These are phyloP conservation scores for Poeciliopsis prolifica DNA, from an alignment of 2,113 vertebrate genomes.

Conservation along the genomic window DNA sequence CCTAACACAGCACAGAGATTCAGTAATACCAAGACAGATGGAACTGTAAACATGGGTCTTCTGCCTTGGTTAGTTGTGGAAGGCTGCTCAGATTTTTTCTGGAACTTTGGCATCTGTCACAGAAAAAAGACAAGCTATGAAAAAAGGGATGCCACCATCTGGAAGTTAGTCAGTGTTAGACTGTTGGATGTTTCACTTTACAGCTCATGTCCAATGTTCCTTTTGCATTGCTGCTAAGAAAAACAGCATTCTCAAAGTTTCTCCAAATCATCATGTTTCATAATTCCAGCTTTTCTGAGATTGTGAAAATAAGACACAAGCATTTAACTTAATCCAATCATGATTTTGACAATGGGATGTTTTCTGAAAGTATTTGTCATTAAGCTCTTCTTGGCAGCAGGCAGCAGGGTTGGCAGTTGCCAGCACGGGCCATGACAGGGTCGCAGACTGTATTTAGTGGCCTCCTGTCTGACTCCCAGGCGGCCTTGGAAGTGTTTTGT, in stretches of 20 bases:
- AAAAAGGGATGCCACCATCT: slow-evolving; percentile 73
- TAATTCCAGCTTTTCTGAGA: slow-evolving; percentile 44
- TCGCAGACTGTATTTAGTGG: slow-evolving; percentile 71
- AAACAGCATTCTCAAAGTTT: slow-evolving; percentile 60
- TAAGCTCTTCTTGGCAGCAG: slow-evolving; percentile 63
- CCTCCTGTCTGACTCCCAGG: slow-evolving; percentile 65
- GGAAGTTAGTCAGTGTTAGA: slow-evolving; percentile 69
- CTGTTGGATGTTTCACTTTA: slow-evolving; percentile 50
- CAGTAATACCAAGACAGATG: slow-evolving; percentile 1
- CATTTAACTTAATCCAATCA: slow-evolving; percentile 33
- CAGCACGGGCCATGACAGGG: slow-evolving; percentile 60
- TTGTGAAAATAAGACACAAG: slow-evolving; percentile 3
- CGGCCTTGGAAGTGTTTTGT: slow-evolving; percentile 66
- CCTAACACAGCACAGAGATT: not conserved
- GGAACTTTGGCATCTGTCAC: slow-evolving; percentile 62
- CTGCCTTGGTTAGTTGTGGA: slow-evolving; percentile 70
- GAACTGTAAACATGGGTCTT: slow-evolving; percentile 57
- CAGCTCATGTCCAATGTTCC: slow-evolving; percentile 51
- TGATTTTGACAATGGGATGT: slow-evolving; percentile 63
- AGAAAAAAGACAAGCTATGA: slow-evolving; percentile 53
- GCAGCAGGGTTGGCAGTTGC: slow-evolving; percentile 65
- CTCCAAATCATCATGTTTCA: slow-evolving; percentile 60
- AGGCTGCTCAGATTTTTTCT: slow-evolving; percentile 67
- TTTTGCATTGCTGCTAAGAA: slow-evolving; percentile 59
- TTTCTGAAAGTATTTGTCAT: slow-evolving; percentile 68